A percentile compares a stretch with the other conserved stretches of the same genome.
Conservation (phyloP, 2,888 invertebrate genomes). For the Morinoia aosen region DNA sequence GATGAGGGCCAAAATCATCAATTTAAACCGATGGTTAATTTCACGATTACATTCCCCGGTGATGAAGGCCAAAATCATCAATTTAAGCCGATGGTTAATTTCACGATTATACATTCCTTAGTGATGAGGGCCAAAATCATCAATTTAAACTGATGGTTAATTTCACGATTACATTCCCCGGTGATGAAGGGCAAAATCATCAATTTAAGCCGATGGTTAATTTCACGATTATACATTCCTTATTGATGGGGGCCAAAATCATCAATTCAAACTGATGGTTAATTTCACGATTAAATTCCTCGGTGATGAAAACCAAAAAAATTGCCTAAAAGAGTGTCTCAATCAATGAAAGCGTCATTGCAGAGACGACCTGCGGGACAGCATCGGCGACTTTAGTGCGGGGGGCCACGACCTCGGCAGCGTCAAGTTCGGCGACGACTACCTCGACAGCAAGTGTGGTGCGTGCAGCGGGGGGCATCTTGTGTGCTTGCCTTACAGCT, state of each 20-base stretch:
- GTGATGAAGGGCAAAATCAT: background rate
- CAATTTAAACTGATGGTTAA: background rate
- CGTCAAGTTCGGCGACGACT: slow-evolving; percentile 41
- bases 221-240: too few species aligned
- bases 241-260: too few species aligned
- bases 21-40: too few species aligned
- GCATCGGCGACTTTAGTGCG: slow-evolving; percentile 46
- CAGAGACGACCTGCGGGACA: slow-evolving; percentile 35
- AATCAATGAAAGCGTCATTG: background rate
- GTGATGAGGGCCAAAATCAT: too few species aligned
- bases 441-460: slow-evolving; percentile 47
- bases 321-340: too few species aligned
- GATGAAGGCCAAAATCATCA: too few species aligned
- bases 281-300: background rate
- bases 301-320: background rate
- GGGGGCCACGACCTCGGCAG: background rate
- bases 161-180: background rate
- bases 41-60: too few species aligned
- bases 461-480: background rate
- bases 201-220: background rate
- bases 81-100: too few species aligned
- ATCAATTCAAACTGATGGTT: background rate
- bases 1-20: too few species aligned
- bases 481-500: too few species aligned
- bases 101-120: too few species aligned